Evolutionary conservation across 2,888 invertebrate genomes (phyloP).

Genomic region (Lasioglossum malachurum): DNA sequence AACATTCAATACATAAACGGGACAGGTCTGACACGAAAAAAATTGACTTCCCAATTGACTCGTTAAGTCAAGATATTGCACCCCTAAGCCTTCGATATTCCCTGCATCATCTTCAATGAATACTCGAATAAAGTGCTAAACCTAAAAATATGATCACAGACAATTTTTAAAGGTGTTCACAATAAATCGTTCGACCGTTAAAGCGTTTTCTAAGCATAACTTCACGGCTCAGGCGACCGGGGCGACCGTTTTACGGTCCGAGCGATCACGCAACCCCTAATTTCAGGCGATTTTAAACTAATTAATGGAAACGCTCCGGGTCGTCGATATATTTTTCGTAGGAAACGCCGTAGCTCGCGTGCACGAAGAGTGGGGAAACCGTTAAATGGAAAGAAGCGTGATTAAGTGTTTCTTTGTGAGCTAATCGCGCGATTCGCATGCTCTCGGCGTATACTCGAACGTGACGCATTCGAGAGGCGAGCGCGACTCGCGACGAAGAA

Average conservation of each 20-base stretch:
- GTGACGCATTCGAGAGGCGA: conserved; percentile 48
- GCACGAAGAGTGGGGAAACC: conserved; percentile 41
- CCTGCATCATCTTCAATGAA: background rate
- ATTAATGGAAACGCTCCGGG: conserved; percentile 25
- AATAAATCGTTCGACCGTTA: background rate
- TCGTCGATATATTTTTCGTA: conserved; percentile 13
- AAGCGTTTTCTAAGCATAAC: conserved; percentile 6
- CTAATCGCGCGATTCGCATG: conserved; percentile 70
- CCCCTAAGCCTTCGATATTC: background rate
- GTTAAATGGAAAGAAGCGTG: conserved; percentile 64
- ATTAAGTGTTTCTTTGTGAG: conserved; percentile 71
- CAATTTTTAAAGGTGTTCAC: background rate
- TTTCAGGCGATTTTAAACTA: conserved; percentile 21
- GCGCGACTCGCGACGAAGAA: conserved; percentile 23
- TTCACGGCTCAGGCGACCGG: background rate
- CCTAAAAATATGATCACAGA: background rate
- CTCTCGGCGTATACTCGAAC: conserved; percentile 50
- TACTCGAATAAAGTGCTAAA: background rate
- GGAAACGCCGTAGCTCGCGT: conserved; percentile 27
- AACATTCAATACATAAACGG: background rate
- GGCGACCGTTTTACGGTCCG: background rate
- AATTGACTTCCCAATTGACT: background rate
- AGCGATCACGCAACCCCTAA: conserved; percentile 3
- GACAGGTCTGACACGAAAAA: background rate
- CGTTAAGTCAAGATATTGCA: background rate